Base-by-base conservation (phyloP, 2,797 vertebrate genomes). In the Acanthopagrus latus region DNA sequence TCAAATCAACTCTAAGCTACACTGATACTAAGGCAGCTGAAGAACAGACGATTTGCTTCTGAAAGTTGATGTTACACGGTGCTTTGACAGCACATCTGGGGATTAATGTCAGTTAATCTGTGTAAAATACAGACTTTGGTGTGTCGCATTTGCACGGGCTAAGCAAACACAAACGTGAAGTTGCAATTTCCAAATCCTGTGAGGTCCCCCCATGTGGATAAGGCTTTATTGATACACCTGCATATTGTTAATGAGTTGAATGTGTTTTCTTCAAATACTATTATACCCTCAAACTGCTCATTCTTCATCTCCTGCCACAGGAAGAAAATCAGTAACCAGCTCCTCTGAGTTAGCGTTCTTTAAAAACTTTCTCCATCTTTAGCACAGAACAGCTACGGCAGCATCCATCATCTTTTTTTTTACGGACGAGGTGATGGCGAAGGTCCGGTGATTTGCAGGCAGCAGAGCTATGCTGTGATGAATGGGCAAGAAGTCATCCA, bases 321-420 rank as follows among this genome's bases (percentile, higher is more conserved):
- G 43, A 25, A 76, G 47, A 78, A 83, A 73, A 81, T 76, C 20
- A 1, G n/a, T 50, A 52, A 76, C 23, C 52, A 76, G 46, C 48
- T 76, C 23, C 50, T 78, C 25, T 25, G 54, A 87, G 59, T 76
- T 74, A n/a, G 38, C 60, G 65, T 65, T 80, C 56, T 76, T 83
- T 51, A 51, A 71, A 85, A 88, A 85, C 25, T 59, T 81, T 80
- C 56, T 27, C 46, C 46, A 12, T 82, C 59, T 85, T 63, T 62
- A 59, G 71, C 47, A 85, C 21, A 48, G 67, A 79, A 57, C 41
- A 20, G n/a, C 77, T 86, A 71, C 75, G 55, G 71, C 52, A 71
- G 51, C 78, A 87, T 90, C 79, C 8, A 29, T 89, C 88, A 88
- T 88, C 75, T 81, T 76, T 81, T 81, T 84, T 54, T 59, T 27